phyloP scores from a whole-genome alignment of 2,888 invertebrate genomes.

The Machimus rusticus region DNA sequence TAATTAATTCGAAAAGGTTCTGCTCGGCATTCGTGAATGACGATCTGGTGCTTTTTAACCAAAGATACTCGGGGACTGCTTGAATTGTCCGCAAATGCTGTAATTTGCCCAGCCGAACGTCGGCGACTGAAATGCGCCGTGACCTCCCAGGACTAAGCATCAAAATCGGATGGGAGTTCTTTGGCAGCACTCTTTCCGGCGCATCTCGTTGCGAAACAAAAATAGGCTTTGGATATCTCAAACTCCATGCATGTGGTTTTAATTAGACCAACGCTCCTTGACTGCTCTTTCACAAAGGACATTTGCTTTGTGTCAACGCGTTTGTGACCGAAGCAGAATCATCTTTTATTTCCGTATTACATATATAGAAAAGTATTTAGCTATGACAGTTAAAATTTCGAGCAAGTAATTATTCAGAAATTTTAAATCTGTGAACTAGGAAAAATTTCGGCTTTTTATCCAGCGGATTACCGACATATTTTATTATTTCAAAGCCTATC shows the following conservation, averaged over 20 bases:
- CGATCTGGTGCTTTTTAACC: not conserved
- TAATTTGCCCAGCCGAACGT: not conserved
- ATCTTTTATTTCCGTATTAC: not conserved
- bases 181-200: not conserved
- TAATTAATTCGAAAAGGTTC: slow-evolving; percentile 23
- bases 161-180: not conserved
- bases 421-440: too few species aligned
- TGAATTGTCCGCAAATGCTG: not conserved
- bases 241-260: not conserved
- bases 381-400: too few species aligned
- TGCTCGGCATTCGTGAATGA: not conserved
- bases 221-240: not conserved
- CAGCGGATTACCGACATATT: too few species aligned
- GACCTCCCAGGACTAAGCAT: not conserved
- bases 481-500: too few species aligned
- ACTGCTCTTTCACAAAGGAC: not conserved
- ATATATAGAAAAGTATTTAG: not conserved
- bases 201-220: not conserved
- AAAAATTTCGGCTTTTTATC: too few species aligned
- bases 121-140: not conserved
- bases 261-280: not conserved
- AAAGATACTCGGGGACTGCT: not conserved
- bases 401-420: too few species aligned
- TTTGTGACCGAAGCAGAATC: not conserved
- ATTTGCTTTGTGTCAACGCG: not conserved